These are phyloP conservation scores for Polypedilum pembai DNA, from an alignment of 1,140 invertebrate genomes.

Conservation along the genomic window DNA sequence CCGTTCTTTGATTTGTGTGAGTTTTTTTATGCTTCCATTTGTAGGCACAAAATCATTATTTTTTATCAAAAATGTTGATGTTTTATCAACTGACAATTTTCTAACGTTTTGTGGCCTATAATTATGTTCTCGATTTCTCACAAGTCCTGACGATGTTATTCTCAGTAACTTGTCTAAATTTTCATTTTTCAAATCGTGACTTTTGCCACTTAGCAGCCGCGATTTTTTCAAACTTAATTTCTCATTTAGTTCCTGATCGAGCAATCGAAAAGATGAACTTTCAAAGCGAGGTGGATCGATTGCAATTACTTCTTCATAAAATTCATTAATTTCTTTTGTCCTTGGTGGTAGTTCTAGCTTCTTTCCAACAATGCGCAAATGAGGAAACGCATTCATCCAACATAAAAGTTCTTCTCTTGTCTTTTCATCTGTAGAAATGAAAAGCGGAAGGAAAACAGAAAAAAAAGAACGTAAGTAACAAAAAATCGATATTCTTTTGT, in stretches of 20 bases:
- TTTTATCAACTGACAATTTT: slow-evolving; percentile 13
- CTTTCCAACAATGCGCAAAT: slow-evolving; percentile 29
- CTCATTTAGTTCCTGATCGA: background rate
- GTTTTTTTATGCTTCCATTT: background rate
- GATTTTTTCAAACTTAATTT: background rate
- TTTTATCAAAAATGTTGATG: background rate
- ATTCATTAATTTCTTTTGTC: background rate
- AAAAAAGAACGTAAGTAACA: background rate
- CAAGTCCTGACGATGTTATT: slow-evolving; percentile 5
- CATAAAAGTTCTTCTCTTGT: slow-evolving; percentile 39
- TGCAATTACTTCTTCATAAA: slow-evolving; percentile 11
- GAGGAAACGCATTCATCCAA: slow-evolving; percentile 40
- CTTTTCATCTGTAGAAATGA: slow-evolving; percentile 34
- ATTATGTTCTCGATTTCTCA: background rate
- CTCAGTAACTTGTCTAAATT: background rate
- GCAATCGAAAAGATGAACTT: background rate
- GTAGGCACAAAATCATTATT: background rate
- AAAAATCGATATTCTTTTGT: background rate
- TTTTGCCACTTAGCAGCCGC: background rate
- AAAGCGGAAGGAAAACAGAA: background rate
- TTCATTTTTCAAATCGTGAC: background rate
- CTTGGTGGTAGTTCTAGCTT: slow-evolving; percentile 20
- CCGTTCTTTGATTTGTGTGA: background rate
- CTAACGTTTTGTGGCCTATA: background rate
- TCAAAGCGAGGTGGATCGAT: slow-evolving; percentile 6